Conservation (phyloP, 2,888 invertebrate species). For the Diplazon laetatorius region DNA sequence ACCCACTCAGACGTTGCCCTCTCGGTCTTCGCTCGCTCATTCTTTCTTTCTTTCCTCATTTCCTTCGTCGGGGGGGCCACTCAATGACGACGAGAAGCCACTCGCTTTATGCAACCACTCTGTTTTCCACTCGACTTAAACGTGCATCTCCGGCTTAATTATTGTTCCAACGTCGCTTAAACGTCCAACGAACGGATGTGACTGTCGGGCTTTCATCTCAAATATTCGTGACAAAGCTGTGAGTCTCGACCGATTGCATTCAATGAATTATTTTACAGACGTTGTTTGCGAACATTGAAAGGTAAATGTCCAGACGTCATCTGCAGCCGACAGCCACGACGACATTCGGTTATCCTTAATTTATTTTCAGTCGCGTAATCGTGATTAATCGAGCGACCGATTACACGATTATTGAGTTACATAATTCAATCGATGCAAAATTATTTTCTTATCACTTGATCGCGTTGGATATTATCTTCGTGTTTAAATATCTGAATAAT, state of each 20-base stretch:
- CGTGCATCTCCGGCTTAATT: slow-evolving; percentile 47
- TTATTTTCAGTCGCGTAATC: too few species aligned
- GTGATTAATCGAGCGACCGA: too few species aligned
- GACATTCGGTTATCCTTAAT: too few species aligned
- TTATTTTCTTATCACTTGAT: too few species aligned
- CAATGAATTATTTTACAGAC: not conserved
- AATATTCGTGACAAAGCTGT: too few species aligned
- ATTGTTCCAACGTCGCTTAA: slow-evolving; percentile 37
- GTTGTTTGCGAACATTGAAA: not conserved
- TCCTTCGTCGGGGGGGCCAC: slow-evolving; percentile 37
- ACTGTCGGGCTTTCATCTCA: slow-evolving; percentile 49
- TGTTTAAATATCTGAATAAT: too few species aligned
- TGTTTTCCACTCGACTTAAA: slow-evolving; percentile 29
- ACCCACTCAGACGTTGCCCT: slow-evolving; percentile 32
- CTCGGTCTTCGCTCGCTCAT: slow-evolving; percentile 33
- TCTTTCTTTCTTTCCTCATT: slow-evolving; percentile 24
- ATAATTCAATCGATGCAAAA: too few species aligned
- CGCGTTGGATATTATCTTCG: too few species aligned
- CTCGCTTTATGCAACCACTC: slow-evolving; percentile 46
- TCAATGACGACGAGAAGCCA: slow-evolving; percentile 39
- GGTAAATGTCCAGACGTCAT: not conserved
- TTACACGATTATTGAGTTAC: too few species aligned
- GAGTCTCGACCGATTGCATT: too few species aligned
- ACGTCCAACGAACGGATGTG: slow-evolving; percentile 28
- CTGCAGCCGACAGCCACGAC: too few species aligned